Percentiles rank a stretch among this genome's conserved stretches.
Conservation (phyloP, 2,797 vertebrate species). For the Xenentodon cancila region DNA sequence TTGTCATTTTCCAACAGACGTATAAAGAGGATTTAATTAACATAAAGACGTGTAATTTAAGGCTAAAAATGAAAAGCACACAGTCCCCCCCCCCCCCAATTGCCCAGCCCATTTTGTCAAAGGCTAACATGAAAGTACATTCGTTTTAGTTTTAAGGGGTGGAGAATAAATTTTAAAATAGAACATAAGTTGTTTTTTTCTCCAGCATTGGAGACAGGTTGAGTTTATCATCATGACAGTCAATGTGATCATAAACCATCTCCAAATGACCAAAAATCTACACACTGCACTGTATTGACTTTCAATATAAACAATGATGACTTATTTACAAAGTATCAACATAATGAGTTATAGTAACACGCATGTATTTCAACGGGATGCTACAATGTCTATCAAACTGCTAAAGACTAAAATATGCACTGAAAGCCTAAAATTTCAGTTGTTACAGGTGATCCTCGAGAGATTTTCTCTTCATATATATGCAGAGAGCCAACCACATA, state of each 20-base stretch:
- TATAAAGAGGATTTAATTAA: constrained; percentile 35
- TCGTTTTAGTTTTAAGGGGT: constrained; percentile 67
- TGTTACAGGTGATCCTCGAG: constrained; percentile 53
- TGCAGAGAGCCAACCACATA: constrained; percentile 7
- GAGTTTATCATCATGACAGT: constrained; percentile 46
- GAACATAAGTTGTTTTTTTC: constrained; percentile 41
- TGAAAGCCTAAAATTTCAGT: constrained; percentile 59
- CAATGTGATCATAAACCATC: constrained; percentile 51
- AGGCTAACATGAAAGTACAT: constrained; percentile 84
- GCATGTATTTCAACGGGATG: constrained; percentile 70
- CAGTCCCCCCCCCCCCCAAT: constrained; percentile 64
- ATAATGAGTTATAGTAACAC: constrained; percentile 69
- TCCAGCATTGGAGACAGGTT: constrained; percentile 27
- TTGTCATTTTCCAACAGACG: constrained; percentile 29
- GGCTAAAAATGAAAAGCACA: constrained; percentile 75
- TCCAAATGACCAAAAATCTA: constrained; percentile 65
- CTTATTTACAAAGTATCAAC: constrained; percentile 82
- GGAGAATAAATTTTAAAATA: constrained; percentile 35
- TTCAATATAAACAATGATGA: constrained; percentile 79
- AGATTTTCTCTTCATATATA: constrained; percentile 50
- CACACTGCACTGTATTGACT: constrained; percentile 75
- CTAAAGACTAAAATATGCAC: constrained; percentile 75
- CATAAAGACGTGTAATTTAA: constrained; percentile 73
- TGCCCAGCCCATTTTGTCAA: constrained; percentile 64
- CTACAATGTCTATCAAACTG: constrained; percentile 81